phyloP scores from a whole-genome alignment of 1,140 invertebrate genomes.

The Trachymyrmex septentrionalis region DNA sequence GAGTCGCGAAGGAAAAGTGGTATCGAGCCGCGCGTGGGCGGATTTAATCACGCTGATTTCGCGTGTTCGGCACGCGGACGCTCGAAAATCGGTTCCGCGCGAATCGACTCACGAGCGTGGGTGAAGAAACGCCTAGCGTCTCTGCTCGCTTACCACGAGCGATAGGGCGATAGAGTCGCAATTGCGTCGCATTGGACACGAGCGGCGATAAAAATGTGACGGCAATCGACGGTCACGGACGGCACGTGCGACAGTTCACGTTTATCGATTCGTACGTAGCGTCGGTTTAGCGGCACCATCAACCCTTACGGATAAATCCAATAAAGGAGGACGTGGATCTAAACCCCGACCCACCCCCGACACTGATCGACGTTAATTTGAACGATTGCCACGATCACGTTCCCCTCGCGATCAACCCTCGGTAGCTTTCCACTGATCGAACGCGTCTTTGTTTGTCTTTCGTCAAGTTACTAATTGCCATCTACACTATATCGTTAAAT shows the following conservation, averaged over 20 bases:
- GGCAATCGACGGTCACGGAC: conserved; percentile 46
- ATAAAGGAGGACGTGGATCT: conserved; percentile 28
- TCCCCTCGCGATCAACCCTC: not conserved
- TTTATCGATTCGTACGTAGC: conserved; percentile 49
- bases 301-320: conserved; percentile 15
- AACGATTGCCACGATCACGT: not conserved
- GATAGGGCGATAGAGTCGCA: conserved; percentile 3
- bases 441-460: not conserved
- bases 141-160: not conserved
- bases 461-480: not conserved
- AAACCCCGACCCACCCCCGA: not conserved
- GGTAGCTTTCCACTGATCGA: not conserved
- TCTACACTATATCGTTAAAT: too few relatives aligned
- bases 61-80: conserved; percentile 1
- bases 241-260: conserved; percentile 47
- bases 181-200: conserved; percentile 45
- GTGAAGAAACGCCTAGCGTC: not conserved
- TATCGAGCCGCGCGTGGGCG: not conserved
- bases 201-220: conserved; percentile 24
- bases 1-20: not conserved
- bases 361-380: conserved; percentile 9
- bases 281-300: not conserved
- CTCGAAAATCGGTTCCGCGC: conserved; percentile 21
- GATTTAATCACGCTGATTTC: conserved; percentile 48
- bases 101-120: not conserved